Evolutionary conservation across 2,113 vertebrate species (phyloP).

Genomic region (Raja brachyura): DNA sequence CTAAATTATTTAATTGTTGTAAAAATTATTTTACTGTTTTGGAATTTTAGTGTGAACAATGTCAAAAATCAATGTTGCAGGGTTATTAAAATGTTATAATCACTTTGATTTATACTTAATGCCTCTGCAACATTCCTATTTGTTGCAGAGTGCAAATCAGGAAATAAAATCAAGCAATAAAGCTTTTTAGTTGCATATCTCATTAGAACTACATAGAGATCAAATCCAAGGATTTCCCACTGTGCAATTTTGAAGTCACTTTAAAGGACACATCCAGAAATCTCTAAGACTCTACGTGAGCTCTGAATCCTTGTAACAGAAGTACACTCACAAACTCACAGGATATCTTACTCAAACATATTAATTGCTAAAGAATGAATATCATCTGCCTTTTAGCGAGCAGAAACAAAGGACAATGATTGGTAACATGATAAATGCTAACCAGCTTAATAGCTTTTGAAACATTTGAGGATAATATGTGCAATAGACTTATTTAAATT

Average conservation of each 20-base stretch:
- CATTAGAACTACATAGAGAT: not conserved
- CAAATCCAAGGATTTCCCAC: not conserved
- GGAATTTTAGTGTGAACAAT: not conserved
- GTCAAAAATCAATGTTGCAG: not conserved
- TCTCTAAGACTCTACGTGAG: not conserved
- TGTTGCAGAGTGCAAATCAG: no score
- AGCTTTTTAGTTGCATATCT: not conserved
- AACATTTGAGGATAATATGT: not conserved
- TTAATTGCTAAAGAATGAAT: slow-evolving; percentile 30
- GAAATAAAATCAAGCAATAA: not conserved
- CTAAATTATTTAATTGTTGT: not conserved
- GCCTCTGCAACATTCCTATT: no score
- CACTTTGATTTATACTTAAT: not conserved
- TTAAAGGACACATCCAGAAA: not conserved
- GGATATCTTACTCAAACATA: not conserved
- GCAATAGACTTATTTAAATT: slow-evolving; percentile 15
- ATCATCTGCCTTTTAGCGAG: not conserved
- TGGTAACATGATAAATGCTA: not conserved
- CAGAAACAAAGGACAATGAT: slow-evolving; percentile 19
- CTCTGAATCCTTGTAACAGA: not conserved
- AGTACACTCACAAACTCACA: not conserved
- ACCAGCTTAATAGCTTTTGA: not conserved
- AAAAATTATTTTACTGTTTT: not conserved
- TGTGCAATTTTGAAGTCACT: not conserved
- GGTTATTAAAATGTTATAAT: not conserved